Evolutionary conservation across 1,140 invertebrate species (phyloP).

Genomic region (Amyelois transitella): DNA sequence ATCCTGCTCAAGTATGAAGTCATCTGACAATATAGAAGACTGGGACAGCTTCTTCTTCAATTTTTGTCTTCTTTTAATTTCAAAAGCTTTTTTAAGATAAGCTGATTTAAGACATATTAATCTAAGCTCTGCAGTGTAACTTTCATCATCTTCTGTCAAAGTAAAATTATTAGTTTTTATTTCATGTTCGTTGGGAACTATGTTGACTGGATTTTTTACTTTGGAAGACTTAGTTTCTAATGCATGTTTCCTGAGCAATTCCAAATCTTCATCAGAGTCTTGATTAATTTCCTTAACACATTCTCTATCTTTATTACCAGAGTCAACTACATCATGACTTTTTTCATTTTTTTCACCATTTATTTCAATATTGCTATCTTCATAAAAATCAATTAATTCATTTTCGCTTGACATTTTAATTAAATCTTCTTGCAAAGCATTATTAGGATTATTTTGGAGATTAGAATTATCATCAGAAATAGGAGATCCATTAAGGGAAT

Average conservation of each 20-base stretch:
- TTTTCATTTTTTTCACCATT: conserved; percentile 3
- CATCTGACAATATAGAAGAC: conserved; percentile 41
- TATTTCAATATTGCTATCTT: conserved; percentile 16
- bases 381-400: conserved; percentile 35
- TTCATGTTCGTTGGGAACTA: conserved; percentile 10
- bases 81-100: conserved; percentile 66
- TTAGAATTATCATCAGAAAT: conserved; percentile 3
- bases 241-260: conserved; percentile 59
- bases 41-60: conserved; percentile 51
- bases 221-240: conserved; percentile 61
- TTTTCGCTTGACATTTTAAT: conserved; percentile 3
- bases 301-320: conserved; percentile 14
- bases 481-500: background rate
- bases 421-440: conserved; percentile 10
- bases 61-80: conserved; percentile 66
- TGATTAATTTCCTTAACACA: conserved; percentile 18
- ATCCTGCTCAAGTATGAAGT: conserved; percentile 19
- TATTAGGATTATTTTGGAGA: background rate
- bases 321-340: conserved; percentile 26
- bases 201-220: conserved; percentile 12
- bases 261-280: conserved; percentile 67
- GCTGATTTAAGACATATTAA: conserved; percentile 67
- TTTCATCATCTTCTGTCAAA: conserved; percentile 61
- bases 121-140: conserved; percentile 65
- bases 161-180: conserved; percentile 20